phyloP scores from a whole-genome alignment of 2,888 invertebrate genomes.

The Cantharis lateralis region DNA sequence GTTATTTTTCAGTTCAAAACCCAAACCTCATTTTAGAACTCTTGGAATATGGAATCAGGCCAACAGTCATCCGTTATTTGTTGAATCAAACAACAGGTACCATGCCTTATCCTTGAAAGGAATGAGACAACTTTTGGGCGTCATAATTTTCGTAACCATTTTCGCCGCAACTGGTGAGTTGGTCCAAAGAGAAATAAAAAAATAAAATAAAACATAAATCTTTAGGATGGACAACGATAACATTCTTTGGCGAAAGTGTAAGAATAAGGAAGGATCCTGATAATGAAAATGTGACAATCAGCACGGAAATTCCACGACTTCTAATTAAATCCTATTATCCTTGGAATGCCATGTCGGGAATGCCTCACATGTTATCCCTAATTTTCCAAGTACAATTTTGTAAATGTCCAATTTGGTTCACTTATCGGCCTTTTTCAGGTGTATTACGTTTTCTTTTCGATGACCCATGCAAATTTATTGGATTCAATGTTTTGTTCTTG shows the following conservation, averaged over 20 bases:
- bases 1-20: too few relatives aligned
- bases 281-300: slow-evolving; percentile 70
- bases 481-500: slow-evolving; percentile 85
- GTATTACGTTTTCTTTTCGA: slow-evolving; percentile 54
- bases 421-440: slow-evolving; percentile 42
- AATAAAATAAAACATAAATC: background rate
- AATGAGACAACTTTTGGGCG: slow-evolving; percentile 73
- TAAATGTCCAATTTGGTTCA: background rate
- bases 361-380: slow-evolving; percentile 69
- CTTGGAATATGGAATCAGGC: slow-evolving; percentile 84
- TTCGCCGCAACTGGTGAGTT: slow-evolving; percentile 64
- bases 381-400: slow-evolving; percentile 62
- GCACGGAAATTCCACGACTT: slow-evolving; percentile 72
- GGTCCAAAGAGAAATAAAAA: background rate
- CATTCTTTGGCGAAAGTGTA: slow-evolving; percentile 79
- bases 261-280: slow-evolving; percentile 69
- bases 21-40: slow-evolving; percentile 58
- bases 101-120: slow-evolving; percentile 75
- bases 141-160: slow-evolving; percentile 66
- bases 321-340: slow-evolving; percentile 81
- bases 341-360: slow-evolving; percentile 73
- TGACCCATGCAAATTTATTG: slow-evolving; percentile 59
- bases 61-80: slow-evolving; percentile 82
- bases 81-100: slow-evolving; percentile 75
- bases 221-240: slow-evolving; percentile 76